phyloP scores from a whole-genome alignment of 2,888 invertebrate genomes.

The Opisthograptis luteolata region DNA sequence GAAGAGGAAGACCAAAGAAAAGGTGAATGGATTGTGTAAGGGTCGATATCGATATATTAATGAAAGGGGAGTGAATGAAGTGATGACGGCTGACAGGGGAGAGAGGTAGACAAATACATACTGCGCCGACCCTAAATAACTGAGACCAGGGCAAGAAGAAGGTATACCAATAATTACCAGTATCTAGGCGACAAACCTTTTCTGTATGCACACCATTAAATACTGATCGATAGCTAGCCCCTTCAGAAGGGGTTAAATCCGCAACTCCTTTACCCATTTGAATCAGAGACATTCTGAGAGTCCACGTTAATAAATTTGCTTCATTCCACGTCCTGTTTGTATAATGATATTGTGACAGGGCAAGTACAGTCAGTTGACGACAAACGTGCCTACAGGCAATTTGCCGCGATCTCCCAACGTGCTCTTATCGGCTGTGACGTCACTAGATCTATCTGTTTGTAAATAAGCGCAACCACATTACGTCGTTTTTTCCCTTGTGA shows the following conservation, averaged over 20 bases:
- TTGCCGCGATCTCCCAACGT: constrained; percentile 52
- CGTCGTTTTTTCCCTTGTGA: not conserved
- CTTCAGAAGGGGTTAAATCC: not conserved
- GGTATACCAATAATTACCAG: too few relatives aligned
- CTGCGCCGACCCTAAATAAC: too few relatives aligned
- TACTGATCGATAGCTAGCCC: not conserved
- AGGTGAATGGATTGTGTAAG: too few relatives aligned
- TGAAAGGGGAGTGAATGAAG: too few relatives aligned
- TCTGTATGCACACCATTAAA: not conserved
- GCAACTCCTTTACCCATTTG: not conserved
- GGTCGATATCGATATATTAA: too few relatives aligned
- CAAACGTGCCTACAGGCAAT: constrained; percentile 54
- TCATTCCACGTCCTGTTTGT: constrained; percentile 11
- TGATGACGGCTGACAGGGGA: too few relatives aligned
- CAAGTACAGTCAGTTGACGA: constrained; percentile 51
- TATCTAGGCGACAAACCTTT: not conserved
- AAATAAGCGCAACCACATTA: not conserved
- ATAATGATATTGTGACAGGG: constrained; percentile 13
- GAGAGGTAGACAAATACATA: too few relatives aligned
- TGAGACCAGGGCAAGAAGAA: too few relatives aligned
- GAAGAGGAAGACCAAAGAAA: too few relatives aligned
- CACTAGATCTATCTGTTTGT: not conserved
- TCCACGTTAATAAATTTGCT: constrained; percentile 15
- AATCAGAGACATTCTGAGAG: not conserved
- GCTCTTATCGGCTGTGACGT: constrained; percentile 7